Percentiles rank a stretch among this genome's conserved stretches.
These are phyloP conservation scores for Clupea harengus DNA, from an alignment of 2,113 vertebrate genomes.

Conservation along the genomic window DNA sequence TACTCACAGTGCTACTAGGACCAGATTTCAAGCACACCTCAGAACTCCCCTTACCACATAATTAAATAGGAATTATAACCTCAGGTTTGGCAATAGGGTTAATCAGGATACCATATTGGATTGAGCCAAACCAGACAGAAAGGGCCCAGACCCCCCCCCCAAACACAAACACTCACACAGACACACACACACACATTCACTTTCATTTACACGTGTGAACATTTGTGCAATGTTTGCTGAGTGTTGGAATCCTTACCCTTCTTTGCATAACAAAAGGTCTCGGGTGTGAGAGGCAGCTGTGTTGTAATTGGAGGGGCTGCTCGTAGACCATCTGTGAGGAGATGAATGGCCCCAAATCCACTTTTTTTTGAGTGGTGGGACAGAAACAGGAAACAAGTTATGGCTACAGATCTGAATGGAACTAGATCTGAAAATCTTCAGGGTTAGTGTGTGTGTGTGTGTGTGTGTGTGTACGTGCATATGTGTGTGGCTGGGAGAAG, in stretches of 20 bases:
- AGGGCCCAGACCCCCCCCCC: not conserved
- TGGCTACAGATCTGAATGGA: not conserved
- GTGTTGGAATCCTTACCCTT: slow-evolving; percentile 21
- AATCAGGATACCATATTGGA: not conserved
- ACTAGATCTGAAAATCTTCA: not conserved
- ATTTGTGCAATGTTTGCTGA: slow-evolving; percentile 41
- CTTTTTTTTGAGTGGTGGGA: not conserved
- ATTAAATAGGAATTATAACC: no score
- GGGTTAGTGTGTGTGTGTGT: not conserved
- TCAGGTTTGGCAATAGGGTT: no score
- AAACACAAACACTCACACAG: not conserved
- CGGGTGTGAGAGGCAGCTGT: not conserved
- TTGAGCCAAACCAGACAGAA: not conserved
- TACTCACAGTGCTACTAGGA: not conserved
- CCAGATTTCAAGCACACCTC: no score
- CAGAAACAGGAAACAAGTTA: no score
- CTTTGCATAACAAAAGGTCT: slow-evolving; percentile 46
- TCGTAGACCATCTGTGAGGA: not conserved
- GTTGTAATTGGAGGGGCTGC: not conserved
- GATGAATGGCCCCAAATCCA: not conserved
- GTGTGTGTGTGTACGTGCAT: not conserved
- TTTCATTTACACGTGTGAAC: slow-evolving; percentile 48
- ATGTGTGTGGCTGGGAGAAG: not conserved
- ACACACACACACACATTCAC: not conserved
- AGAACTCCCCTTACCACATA: no score